Evolutionary conservation across 2,113 vertebrate genomes (phyloP).

Genomic region (Triplophysa rosa): DNA sequence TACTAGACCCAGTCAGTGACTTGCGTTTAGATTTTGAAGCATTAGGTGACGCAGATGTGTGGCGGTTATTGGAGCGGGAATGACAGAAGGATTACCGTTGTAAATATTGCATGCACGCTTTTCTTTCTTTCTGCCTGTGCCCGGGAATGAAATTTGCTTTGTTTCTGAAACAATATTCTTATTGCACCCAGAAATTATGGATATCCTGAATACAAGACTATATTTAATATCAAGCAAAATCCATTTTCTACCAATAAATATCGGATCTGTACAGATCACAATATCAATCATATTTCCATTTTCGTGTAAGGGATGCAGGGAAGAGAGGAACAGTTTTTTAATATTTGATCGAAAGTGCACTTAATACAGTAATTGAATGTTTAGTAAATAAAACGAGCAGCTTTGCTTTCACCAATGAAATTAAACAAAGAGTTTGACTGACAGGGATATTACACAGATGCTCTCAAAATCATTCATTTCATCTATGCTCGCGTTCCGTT

Average conservation of each 20-base stretch:
- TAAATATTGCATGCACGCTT: slow-evolving; percentile 37
- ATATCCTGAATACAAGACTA: neutral
- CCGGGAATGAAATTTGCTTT: neutral
- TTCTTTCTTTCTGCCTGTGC: neutral
- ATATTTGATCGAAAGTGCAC: slow-evolving; percentile 18
- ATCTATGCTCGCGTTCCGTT: neutral
- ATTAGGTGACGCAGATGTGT: slow-evolving; percentile 13
- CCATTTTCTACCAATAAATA: slow-evolving; percentile 20
- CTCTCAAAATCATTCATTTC: slow-evolving; percentile 4
- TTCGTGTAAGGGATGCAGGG: neutral
- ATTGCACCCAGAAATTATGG: neutral
- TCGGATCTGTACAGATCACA: neutral
- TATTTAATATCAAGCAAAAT: slow-evolving; percentile 9
- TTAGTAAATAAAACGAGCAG: neutral
- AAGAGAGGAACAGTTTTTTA: neutral
- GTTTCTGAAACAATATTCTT: neutral
- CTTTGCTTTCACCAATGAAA: slow-evolving; percentile 13
- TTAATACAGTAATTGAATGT: slow-evolving; percentile 31
- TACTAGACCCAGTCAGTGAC: neutral
- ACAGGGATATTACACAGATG: neutral
- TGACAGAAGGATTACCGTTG: neutral
- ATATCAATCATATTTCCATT: slow-evolving; percentile 1
- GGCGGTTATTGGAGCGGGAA: neutral
- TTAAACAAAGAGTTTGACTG: neutral
- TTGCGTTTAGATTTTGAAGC: neutral